Percentiles rank a stretch among this genome's conserved stretches.
Conservation (phyloP, 2,113 vertebrate genomes). For the Nothobranchius furzeri region DNA sequence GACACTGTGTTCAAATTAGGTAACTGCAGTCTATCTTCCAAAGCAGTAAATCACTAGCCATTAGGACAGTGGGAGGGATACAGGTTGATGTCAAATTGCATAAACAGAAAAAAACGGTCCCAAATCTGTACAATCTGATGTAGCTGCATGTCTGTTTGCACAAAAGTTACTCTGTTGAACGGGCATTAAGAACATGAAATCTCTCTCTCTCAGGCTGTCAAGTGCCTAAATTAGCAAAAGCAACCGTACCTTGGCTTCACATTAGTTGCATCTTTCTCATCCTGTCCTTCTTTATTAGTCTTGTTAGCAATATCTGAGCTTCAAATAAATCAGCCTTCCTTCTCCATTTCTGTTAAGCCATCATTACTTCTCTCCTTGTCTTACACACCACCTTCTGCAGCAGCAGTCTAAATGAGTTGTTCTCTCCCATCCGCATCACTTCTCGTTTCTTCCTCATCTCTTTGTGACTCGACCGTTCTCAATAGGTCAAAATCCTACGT, state of each 20-base stretch:
- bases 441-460: slow-evolving; percentile 11
- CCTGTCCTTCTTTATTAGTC: slow-evolving; percentile 25
- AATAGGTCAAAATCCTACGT: slow-evolving; percentile 4
- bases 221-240: slow-evolving; percentile 31
- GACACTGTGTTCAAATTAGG: too few relatives aligned
- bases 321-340: slow-evolving; percentile 44
- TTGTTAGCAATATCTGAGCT: slow-evolving; percentile 33
- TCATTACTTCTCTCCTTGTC: slow-evolving; percentile 14
- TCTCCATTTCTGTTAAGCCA: slow-evolving; percentile 21
- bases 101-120: not conserved
- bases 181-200: slow-evolving; percentile 29
- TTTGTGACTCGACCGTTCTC: slow-evolving; percentile 11
- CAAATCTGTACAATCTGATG: not conserved
- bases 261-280: slow-evolving; percentile 34
- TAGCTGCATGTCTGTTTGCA: not conserved
- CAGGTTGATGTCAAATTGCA: not conserved
- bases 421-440: slow-evolving; percentile 38
- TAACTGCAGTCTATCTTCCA: too few relatives aligned
- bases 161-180: slow-evolving; percentile 8
- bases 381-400: slow-evolving; percentile 17
- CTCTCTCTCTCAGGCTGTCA: slow-evolving; percentile 19
- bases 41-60: too few relatives aligned
- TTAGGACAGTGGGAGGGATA: too few relatives aligned
- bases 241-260: slow-evolving; percentile 16
- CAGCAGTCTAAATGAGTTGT: slow-evolving; percentile 38